phyloP scores from a whole-genome alignment of 92 coral and sea anemone genomes.

The Blastomussa wellsi region DNA sequence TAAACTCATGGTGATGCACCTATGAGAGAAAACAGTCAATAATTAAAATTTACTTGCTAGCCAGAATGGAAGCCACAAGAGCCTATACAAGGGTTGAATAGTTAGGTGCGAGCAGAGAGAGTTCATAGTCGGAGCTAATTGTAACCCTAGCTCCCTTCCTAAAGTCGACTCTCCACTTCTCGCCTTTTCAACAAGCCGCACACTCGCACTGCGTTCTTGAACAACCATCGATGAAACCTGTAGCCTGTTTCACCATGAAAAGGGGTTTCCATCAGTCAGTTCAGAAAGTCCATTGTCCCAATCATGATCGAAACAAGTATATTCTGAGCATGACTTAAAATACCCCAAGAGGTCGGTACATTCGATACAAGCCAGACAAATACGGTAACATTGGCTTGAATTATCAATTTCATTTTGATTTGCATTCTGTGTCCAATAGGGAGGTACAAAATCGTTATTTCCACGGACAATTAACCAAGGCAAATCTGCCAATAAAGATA shows the following conservation, averaged over 20 bases:
- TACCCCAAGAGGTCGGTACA: neutral
- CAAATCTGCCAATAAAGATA: neutral
- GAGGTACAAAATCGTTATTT: neutral
- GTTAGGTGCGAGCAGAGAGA: no score
- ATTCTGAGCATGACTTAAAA: neutral
- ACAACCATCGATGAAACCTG: no score
- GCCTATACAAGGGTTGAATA: neutral
- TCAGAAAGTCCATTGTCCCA: no score
- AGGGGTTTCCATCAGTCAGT: no score
- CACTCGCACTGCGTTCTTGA: no score
- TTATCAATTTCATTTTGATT: neutral
- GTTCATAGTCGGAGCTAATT: no score
- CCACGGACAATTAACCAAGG: neutral
- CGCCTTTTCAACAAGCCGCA: no score
- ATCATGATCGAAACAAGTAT: neutral
- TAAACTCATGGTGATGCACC: constrained; percentile 87
- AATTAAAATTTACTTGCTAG: neutral
- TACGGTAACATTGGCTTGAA: neutral
- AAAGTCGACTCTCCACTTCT: no score
- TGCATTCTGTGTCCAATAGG: no score
- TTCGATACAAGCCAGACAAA: neutral
- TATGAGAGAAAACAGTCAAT: constrained; percentile 24
- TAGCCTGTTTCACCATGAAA: no score
- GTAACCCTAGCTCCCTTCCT: neutral
- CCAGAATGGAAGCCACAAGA: neutral